Base-by-base conservation (phyloP, 2,113 vertebrate genomes). In the Meleagris gallopavo region DNA sequence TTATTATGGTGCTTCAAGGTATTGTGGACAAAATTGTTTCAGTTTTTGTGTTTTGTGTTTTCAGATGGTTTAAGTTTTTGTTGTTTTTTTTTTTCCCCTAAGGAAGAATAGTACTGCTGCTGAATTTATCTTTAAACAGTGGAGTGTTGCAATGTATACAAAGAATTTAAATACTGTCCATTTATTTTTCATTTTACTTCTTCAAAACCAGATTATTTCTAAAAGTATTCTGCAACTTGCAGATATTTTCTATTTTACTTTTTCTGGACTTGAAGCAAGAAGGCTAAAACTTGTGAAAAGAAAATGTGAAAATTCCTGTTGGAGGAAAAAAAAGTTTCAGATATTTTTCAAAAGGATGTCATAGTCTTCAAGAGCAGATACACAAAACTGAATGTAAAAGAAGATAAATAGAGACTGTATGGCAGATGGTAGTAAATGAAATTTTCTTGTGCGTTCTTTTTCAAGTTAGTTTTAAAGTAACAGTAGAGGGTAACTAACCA, bases 71-170 rank as follows among this genome's bases (percentile, higher is more conserved):
- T 48, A 64, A 65, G 43, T 1, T 75, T 82, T 19, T 46, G 45
- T 9, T 38, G 45, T 20, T 20, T 46, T 9, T 19, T 5, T 79
- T 60, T 55, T 22, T 86, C 92, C 89, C 54, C 29, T 11, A 38
- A 9, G 54, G 16, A 80, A 58, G 6, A 7, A 82, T 87, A n/a
- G 13, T 75, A 0, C 43, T 67, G 38, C 11, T 87, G 82, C 67
- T 73, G 21, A 83, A 36, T 34, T 52, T 21, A 25, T 64, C 36
- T 91, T 80, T 58, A 84, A 48, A 62, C 12, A 0, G 11, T 7
- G 1, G 2, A 4, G 6, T 3, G 10, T 10, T 46, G 46, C 20
- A 3, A 1, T 38, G 8, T 55, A 9, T 11, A 38, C 8, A 52
- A 67, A 24, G 85, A 54, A 62, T 34, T 43, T 40, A 57, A 74